These are phyloP conservation scores for Omphaloscelis lunosa DNA, from an alignment of 2,888 invertebrate genomes.

Conservation along the genomic window DNA sequence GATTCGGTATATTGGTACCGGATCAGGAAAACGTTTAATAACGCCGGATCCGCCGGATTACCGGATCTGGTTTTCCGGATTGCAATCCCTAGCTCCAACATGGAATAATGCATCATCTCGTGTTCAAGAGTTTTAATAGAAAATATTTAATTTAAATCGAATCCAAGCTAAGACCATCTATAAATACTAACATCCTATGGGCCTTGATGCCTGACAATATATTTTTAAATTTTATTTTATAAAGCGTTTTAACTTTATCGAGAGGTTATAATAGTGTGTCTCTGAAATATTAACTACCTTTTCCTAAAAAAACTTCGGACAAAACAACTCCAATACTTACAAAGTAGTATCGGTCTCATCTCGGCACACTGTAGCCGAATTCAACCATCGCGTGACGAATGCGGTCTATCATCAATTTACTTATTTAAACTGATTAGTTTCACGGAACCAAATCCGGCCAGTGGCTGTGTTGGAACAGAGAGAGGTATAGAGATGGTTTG, in stretches of 20 bases:
- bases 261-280: no score
- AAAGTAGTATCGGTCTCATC: neutral
- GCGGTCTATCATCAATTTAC: constrained; percentile 83
- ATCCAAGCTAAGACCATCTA: neutral
- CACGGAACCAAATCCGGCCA: constrained; percentile 89
- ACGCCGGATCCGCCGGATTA: no score
- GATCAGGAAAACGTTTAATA: no score
- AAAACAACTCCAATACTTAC: constrained; percentile 13
- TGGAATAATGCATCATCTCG: neutral
- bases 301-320: neutral
- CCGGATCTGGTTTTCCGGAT: no score
- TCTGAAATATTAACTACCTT: neutral
- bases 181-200: no score
- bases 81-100: no score
- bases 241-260: neutral
- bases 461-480: constrained; percentile 76
- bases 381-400: constrained; percentile 80
- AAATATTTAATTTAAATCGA: neutral
- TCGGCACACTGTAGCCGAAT: constrained; percentile 52
- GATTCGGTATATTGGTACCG: no score
- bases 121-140: neutral
- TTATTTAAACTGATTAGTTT: constrained; percentile 89
- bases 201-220: no score
- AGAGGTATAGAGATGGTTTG: constrained; percentile 36
- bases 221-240: no score